Base-by-base conservation (phyloP, 64 coral and sea anemone genomes). In the Montipora efflorescens region DNA sequence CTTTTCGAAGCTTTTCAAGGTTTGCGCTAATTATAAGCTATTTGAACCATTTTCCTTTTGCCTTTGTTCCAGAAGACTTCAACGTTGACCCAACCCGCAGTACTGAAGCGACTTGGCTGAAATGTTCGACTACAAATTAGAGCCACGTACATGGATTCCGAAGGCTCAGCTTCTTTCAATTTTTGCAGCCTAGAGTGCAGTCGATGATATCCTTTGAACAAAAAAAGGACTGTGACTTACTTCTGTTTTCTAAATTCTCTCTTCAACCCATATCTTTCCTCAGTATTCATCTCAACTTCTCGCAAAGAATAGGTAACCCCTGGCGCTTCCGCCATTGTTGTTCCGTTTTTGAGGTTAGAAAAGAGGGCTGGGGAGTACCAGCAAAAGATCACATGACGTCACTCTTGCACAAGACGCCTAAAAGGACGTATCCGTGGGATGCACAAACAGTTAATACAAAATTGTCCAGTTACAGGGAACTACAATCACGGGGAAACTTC, bases 281-380 rank as follows among this genome's bases (percentile, higher is more conserved):
- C 49, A 15, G 23, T 77, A 25, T 75, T 84, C 52, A 48, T 50
- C 23, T 85, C 73, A 84, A 84, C 73, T 78, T 92, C 90, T 48
- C 74, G 75, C 16, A 76, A 48, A 16, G 72, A 83, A 61, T 84
- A 84, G 0, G 80, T 36, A 36, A 36, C 71, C 43, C 90, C 82
- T 9, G 72, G 73, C 0, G 25, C 50, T 7, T 92, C 90, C 81
- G 90, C 90, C 90, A 92, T 92, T 92, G 80, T 92, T 92, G 25
- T 59, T 84, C 70, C 79, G 9, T 10, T 58, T 80, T 47, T 28
- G 72, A 19, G 43, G 13, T 48, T 4, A 45, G 61, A 14, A 9
- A 44, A 19, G 64, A 52, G 82, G 67, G n/a, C 66, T 86, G 82
- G 82, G 67, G 61, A 51, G 5, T 45, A 51, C 46, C 82, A 50